A percentile compares a stretch with the other conserved stretches of the same genome.
These are phyloP conservation scores for Germaria angustata DNA, from an alignment of 2,888 invertebrate genomes.

Conservation along the genomic window DNA sequence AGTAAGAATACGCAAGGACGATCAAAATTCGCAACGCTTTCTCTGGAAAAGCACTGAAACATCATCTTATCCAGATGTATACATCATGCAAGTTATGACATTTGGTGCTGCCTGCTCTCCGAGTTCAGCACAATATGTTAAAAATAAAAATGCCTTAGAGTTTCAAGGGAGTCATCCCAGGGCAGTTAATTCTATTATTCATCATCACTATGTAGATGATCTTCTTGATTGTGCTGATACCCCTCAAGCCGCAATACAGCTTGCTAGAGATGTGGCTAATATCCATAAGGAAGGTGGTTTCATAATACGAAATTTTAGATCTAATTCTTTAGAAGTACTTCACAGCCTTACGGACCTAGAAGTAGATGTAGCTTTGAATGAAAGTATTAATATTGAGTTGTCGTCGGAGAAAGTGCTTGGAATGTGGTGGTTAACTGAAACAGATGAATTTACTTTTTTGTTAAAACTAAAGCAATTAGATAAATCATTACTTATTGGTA, in stretches of 20 bases:
- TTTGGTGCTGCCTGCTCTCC: conserved; percentile 7
- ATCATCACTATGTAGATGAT: conserved; percentile 15
- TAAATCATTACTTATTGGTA: neutral
- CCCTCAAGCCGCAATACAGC: neutral
- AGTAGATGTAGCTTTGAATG: too few relatives aligned
- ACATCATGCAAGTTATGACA: neutral
- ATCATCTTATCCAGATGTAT: too few relatives aligned
- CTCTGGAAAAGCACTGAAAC: neutral
- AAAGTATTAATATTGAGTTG: neutral
- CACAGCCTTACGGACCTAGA: neutral
- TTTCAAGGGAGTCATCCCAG: neutral
- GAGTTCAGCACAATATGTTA: neutral
- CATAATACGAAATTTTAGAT: neutral
- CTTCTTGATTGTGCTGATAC: conserved; percentile 1
- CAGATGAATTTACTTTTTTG: neutral
- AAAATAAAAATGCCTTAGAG: conserved; percentile 2
- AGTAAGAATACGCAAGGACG: neutral
- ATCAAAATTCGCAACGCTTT: neutral
- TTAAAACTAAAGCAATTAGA: too few relatives aligned
- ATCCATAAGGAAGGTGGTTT: conserved; percentile 27
- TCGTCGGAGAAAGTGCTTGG: conserved; percentile 3
- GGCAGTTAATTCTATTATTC: neutral
- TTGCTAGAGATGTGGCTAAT: conserved; percentile 3
- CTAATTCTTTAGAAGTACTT: neutral
- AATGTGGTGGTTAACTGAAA: neutral